These are phyloP conservation scores for Sylvia atricapilla DNA, from an alignment of 2,113 vertebrate species.

Conservation along the genomic window DNA sequence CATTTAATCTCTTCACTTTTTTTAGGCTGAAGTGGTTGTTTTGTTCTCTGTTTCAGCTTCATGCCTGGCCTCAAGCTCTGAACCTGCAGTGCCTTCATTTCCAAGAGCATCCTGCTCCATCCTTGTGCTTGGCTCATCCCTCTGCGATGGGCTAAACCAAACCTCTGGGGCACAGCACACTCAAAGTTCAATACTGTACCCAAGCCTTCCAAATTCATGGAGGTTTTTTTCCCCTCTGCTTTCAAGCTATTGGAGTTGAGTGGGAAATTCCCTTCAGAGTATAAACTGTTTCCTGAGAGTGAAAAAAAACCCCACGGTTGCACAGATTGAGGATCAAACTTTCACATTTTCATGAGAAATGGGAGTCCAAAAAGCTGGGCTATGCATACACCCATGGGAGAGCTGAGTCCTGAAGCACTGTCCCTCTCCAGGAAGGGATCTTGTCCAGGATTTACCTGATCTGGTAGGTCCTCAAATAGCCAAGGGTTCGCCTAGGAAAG, in stretches of 20 bases:
- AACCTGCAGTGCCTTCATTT: background rate
- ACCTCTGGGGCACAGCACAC: background rate
- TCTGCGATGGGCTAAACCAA: background rate
- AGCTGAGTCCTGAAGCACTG: background rate
- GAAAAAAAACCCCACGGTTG: fast-evolving
- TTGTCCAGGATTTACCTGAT: background rate
- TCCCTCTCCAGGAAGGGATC: background rate
- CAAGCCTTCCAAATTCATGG: background rate
- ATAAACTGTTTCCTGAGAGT: background rate
- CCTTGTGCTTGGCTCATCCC: background rate
- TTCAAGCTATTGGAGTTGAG: background rate
- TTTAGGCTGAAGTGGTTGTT: background rate
- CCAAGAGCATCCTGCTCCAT: background rate
- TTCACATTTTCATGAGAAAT: background rate
- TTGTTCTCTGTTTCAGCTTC: background rate
- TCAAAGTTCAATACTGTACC: background rate
- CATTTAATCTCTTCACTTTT: background rate
- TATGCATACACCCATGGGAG: fast-evolving
- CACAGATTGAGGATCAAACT: background rate
- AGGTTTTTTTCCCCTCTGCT: background rate
- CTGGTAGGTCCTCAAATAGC: background rate
- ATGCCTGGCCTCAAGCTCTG: background rate
- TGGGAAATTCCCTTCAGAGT: background rate
- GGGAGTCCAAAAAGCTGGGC: background rate
- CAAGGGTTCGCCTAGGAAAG: background rate